phyloP scores from a whole-genome alignment of 2,113 vertebrate species.

The Taurulus bubalis region DNA sequence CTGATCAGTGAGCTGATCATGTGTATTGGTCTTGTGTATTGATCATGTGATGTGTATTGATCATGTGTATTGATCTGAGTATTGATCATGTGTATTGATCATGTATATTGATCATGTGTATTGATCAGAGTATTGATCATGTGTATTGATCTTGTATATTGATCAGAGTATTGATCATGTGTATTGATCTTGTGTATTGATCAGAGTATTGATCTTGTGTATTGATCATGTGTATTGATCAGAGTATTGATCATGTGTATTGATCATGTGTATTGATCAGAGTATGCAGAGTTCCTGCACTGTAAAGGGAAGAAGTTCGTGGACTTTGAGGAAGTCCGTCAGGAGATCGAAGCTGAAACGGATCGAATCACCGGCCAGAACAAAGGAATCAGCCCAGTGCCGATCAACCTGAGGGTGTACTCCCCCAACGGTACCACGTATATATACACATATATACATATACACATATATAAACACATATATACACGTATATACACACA shows the following conservation, averaged over 20 bases:
- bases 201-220: no score
- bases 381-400: slow-evolving; percentile 96
- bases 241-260: no score
- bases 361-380: slow-evolving; percentile 94
- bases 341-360: slow-evolving; percentile 95
- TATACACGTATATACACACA: not conserved
- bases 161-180: not conserved
- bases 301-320: slow-evolving; percentile 97
- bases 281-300: slow-evolving; percentile 90
- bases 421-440: slow-evolving; percentile 83
- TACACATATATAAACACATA: not conserved
- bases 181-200: no score
- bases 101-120: not conserved
- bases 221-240: no score
- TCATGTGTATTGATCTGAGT: not conserved
- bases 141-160: not conserved
- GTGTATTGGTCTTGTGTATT: not conserved
- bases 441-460: not conserved
- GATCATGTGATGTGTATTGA: not conserved
- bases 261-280: slow-evolving; percentile 34
- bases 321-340: slow-evolving; percentile 95
- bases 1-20: not conserved
- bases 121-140: not conserved
- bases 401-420: slow-evolving; percentile 95
- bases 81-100: not conserved